Evolutionary conservation across 2,797 vertebrate species (phyloP), one percentile per base, ranked within the genome.

Genomic region (Mastacembelus armatus): DNA sequence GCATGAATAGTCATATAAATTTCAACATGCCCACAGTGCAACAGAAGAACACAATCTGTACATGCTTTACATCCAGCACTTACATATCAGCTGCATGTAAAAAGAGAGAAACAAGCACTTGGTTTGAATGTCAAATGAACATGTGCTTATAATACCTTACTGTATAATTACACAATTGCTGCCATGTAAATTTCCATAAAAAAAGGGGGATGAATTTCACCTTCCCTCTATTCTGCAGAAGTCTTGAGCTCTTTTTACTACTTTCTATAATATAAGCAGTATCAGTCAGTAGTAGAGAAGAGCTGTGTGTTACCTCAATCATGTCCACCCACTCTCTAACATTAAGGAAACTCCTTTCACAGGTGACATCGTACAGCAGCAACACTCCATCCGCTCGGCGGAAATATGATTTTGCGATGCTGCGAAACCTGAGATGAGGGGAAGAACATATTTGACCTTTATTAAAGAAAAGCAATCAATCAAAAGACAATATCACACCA

Each of bases 391-490:
- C 96, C 2, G 98, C 96, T 78, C 95, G 95, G 49, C 97, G 95
- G 85, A 99, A 99, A 80, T 98, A 99, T 0, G 97, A 98, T 85
- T 98, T 99, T n/a, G 97, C 96, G 70, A 99, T 98, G 80, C 97
- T 99, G 71, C 96, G 93, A 87, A 99, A 99, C 85, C 98, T 98
- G 66, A 52, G 12, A 26, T 1, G 38, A 62, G 3, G 14, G 42
- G 8, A 48, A 32, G 44, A 58, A n/a, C n/a, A n/a, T n/a, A n/a
- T n/a, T n/a, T n/a, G n/a, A n/a, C n/a, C n/a, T n/a, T n/a, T n/a
- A n/a, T n/a, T n/a, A n/a, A n/a, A n/a, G n/a, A n/a, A n/a, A n/a
- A n/a, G n/a, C n/a, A n/a, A n/a, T n/a, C n/a, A n/a, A n/a, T n/a
- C n/a, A n/a, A n/a, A n/a, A n/a, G n/a, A n/a, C n/a, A n/a, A n/a